A percentile compares a stretch with the other conserved stretches of the same genome.
Evolutionary conservation across 1,140 invertebrate species (phyloP).

Genomic region (Sesamia nonagrioides): DNA sequence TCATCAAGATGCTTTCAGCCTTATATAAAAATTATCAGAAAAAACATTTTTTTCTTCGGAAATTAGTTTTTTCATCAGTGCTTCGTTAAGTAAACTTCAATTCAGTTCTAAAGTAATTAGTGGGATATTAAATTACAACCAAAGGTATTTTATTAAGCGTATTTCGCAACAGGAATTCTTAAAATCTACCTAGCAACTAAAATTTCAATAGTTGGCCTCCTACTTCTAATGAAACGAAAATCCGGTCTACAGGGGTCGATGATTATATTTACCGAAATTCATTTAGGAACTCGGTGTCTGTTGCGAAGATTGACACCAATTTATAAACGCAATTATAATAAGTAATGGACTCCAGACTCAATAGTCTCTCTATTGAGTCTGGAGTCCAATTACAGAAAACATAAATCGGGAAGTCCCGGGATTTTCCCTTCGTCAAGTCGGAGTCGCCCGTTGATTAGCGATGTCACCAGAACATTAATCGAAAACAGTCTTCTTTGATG

Average conservation of each 20-base stretch:
- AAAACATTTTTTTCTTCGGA: too few relatives aligned
- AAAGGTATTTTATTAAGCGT: not conserved
- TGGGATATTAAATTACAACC: not conserved
- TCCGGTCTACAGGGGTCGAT: not conserved
- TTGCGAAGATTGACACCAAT: slow-evolving; percentile 21
- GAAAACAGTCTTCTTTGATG: not conserved
- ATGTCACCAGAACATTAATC: slow-evolving; percentile 35
- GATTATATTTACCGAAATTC: slow-evolving; percentile 23
- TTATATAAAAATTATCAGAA: too few relatives aligned
- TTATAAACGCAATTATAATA: slow-evolving; percentile 35
- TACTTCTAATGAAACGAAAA: slow-evolving; percentile 5
- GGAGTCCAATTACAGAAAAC: slow-evolving; percentile 19
- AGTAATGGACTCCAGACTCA: slow-evolving; percentile 25
- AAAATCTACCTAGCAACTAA: not conserved
- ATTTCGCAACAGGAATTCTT: not conserved
- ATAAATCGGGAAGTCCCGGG: not conserved
- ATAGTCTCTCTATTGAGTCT: slow-evolving; percentile 27
- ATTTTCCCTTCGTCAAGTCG: not conserved
- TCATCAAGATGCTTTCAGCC: too few relatives aligned
- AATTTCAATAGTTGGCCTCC: not conserved
- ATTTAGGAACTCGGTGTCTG: slow-evolving; percentile 2
- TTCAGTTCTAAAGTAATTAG: not conserved
- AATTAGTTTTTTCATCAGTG: too few relatives aligned
- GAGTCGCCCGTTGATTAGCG: slow-evolving; percentile 1
- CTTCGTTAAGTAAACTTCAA: too few relatives aligned